These are phyloP conservation scores for Alloscopus bannaensis DNA, from an alignment of 2,888 invertebrate genomes.

Conservation along the genomic window DNA sequence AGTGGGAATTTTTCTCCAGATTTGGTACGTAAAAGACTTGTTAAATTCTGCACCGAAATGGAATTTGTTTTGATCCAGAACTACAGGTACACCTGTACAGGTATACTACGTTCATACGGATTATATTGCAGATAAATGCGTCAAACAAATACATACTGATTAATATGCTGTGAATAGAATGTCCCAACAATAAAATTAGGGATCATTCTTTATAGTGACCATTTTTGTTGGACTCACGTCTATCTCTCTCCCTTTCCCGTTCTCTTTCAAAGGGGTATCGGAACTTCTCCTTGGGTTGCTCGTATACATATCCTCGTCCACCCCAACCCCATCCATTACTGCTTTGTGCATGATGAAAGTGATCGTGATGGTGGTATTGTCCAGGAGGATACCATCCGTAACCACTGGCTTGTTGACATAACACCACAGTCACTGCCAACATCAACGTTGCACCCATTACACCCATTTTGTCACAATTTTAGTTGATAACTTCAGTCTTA, in stretches of 20 bases:
- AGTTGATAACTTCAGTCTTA: not conserved
- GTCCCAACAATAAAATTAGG: not conserved
- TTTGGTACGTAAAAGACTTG: no score
- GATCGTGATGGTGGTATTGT: slow-evolving; percentile 34
- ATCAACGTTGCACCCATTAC: slow-evolving; percentile 26
- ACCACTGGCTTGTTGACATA: slow-evolving; percentile 25
- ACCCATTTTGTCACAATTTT: slow-evolving; percentile 45
- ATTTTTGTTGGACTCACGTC: slow-evolving; percentile 24
- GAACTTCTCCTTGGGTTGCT: slow-evolving; percentile 45
- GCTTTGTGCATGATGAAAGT: slow-evolving; percentile 14
- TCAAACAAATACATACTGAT: not conserved
- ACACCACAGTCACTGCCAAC: slow-evolving; percentile 33
- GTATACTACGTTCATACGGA: no score
- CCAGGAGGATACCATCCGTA: slow-evolving; percentile 12
- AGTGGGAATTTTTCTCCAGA: no score
- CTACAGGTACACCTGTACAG: no score
- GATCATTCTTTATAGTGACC: not conserved
- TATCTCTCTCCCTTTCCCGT: slow-evolving; percentile 19
- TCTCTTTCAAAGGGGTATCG: slow-evolving; percentile 44
- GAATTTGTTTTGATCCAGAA: no score
- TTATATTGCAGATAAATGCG: not conserved
- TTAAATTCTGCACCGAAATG: no score
- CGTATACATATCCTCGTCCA: slow-evolving; percentile 32
- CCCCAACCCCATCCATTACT: slow-evolving; percentile 41
- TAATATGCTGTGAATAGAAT: not conserved